Base-by-base conservation (phyloP, 2,113 vertebrate species). In the Tragelaphus imberbis region DNA sequence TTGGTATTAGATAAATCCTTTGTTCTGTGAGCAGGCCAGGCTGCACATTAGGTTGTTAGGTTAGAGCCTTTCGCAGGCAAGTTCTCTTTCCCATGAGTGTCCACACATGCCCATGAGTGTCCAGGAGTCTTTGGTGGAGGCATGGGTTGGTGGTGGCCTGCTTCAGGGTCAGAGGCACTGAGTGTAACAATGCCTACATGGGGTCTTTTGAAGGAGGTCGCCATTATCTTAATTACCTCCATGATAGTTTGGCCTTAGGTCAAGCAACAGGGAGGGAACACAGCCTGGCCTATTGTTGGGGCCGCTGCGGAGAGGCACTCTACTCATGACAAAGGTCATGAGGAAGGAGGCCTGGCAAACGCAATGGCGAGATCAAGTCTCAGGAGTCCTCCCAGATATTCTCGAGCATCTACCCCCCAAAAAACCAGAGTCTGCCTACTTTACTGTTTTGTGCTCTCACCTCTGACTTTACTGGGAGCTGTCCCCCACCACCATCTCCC, bases 61-160 rank as follows among this genome's bases (percentile, higher is more conserved):
- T 40, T 71, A 71, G 9, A 71, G 19, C 68, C 68, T 40, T 71
- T 71, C 0, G 1, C 0, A 1, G n/a, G 19, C 36, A 71, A 71
- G n/a, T 71, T 71, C n/a, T 71, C 68, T 40, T 71, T 40, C 65
- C n/a, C 17, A 21, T 71, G 65, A 71, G 63, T 33, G 30, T 65
- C 30, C 30, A 65, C 15, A 65, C 30, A n/a, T 17, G 33, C 7
- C 30, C 30, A 65, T 65, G 63, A 65, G 33, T 71, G 65, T 71
- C n/a, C 65, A 71, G n/a, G n/a, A 40, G 19, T 71, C 17, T 71
- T 36, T 6, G 5, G n/a, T 23, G n/a, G n/a, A 71, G 65, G n/a
- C 1, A 1, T 71, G 65, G 65, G 65, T 21, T 71, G 9, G 68
- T 71, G n/a, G n/a, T 23, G n/a, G 68, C 68, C n/a, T 71, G n/a